phyloP scores from a whole-genome alignment of 2,888 invertebrate genomes.

The Plebejus melissa region DNA sequence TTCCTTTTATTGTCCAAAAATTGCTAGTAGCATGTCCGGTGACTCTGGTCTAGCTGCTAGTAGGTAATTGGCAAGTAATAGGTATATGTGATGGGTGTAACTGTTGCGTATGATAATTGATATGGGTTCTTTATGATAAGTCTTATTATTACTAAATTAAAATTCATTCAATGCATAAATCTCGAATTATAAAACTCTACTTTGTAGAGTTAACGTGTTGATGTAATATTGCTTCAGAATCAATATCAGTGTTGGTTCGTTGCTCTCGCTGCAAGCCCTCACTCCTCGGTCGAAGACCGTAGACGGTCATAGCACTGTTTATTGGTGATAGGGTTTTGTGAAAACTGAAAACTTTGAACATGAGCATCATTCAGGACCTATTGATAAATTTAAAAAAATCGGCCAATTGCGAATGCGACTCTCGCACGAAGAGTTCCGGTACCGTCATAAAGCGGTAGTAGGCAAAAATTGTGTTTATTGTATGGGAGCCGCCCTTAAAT shows the following conservation, averaged over 20 bases:
- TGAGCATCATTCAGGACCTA: not conserved
- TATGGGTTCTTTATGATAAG: not conserved
- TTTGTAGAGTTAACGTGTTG: not conserved
- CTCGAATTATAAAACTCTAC: not conserved
- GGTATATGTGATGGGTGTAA: not conserved
- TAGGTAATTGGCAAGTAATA: not conserved
- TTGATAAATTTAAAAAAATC: not conserved
- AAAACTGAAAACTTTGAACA: not conserved
- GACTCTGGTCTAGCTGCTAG: not conserved
- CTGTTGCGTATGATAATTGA: not conserved
- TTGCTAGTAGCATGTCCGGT: not conserved
- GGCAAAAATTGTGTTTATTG: no score
- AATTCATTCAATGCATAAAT: not conserved
- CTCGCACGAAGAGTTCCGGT: no score
- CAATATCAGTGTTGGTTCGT: conserved; percentile 12
- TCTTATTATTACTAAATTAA: not conserved
- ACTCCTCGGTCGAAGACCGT: conserved; percentile 9
- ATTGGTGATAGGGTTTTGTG: not conserved
- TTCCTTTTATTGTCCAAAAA: no score
- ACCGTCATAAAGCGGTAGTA: no score
- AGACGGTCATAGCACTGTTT: conserved; percentile 16
- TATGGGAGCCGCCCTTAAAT: no score
- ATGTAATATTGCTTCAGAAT: not conserved
- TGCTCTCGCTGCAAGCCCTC: not conserved
- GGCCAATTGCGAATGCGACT: no score